Percentiles rank a stretch among this genome's conserved stretches.
phyloP scores from a whole-genome alignment of 2,888 invertebrate species.

The Cephus rjabovi region DNA sequence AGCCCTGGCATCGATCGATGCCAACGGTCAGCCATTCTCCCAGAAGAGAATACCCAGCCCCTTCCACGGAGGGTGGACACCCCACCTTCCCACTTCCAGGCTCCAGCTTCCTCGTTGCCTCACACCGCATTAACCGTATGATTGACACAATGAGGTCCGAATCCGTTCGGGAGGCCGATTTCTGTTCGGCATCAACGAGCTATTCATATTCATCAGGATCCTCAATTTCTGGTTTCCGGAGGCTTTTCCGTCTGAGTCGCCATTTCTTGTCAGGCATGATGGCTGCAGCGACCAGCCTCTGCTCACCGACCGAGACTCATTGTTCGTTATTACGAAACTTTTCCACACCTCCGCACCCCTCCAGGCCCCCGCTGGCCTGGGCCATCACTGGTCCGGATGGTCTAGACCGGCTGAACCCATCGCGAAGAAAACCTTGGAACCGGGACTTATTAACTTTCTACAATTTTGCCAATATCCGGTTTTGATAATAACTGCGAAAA shows the following conservation, averaged over 20 bases:
- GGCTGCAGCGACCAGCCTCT: neutral
- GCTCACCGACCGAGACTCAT: conserved; percentile 23
- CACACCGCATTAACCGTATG: neutral
- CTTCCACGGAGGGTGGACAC: neutral
- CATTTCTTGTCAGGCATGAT: neutral
- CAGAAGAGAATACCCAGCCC: neutral
- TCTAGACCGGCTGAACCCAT: neutral
- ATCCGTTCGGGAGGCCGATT: neutral
- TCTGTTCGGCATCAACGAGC: neutral
- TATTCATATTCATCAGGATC: neutral
- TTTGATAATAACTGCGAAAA: neutral
- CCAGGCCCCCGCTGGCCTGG: neutral
- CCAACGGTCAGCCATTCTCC: neutral
- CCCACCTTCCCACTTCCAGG: neutral
- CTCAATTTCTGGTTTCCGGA: neutral
- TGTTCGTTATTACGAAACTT: conserved; percentile 55
- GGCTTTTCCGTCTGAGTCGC: neutral
- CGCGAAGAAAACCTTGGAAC: neutral
- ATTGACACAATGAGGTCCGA: neutral
- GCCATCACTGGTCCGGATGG: conserved; percentile 3
- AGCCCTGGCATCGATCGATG: neutral
- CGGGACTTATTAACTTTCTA: conserved; percentile 29
- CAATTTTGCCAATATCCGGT: conserved; percentile 25
- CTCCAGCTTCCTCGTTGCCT: neutral
- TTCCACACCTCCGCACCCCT: conserved; percentile 26